Base-by-base conservation (phyloP, 2,888 invertebrate genomes). In the Napeogenes inachia region DNA sequence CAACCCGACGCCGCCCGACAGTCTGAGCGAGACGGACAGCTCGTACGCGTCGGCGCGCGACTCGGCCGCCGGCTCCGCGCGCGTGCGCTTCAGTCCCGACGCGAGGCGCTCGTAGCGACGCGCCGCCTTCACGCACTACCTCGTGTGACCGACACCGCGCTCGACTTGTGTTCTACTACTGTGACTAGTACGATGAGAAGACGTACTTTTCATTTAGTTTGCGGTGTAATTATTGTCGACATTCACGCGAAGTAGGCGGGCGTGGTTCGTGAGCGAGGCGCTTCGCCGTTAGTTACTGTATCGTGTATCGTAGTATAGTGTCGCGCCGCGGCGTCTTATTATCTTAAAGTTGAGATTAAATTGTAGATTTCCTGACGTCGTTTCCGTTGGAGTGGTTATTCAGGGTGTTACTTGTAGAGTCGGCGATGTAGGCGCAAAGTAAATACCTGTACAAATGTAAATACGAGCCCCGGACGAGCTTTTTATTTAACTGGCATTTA, bases 31-130 rank as follows among this genome's bases (percentile, higher is more conserved):
- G 73, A 88, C 89, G 33, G 97, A 97, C 77, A 95, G 96, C 75
- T 96, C 96, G 54, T 97, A 97, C 81, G 94, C 96, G 71, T 97
- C 97, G 8, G 97, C 97, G 21, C 92, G 95, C 75, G 96, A 96
- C 75, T 93, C 92, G 0, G 92, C 93, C 13, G 91, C 93, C 64
- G 93, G 93, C 35, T 94, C 94, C n/a, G 93, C 93, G 66, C 90
- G 96, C 13, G 96, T 95, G 63, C 91, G 94, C 62, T 95, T 95
- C 84, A 96, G 96, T 57, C 96, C 96, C 0, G 94, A 94, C 58
- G 92, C 94, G 0, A 65, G 84, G 0, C 84, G 83, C 65, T 80
- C 90, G 88, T 91, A 91, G 91, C 91, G 84, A 82, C 83, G 88
- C n/a, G 79, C 70, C 58, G 85, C 81, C 86, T 90, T 89, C 87